Percentiles rank a stretch among this genome's conserved stretches.
Conservation (phyloP, 2,797 vertebrate species). For the Todus mexicanus region DNA sequence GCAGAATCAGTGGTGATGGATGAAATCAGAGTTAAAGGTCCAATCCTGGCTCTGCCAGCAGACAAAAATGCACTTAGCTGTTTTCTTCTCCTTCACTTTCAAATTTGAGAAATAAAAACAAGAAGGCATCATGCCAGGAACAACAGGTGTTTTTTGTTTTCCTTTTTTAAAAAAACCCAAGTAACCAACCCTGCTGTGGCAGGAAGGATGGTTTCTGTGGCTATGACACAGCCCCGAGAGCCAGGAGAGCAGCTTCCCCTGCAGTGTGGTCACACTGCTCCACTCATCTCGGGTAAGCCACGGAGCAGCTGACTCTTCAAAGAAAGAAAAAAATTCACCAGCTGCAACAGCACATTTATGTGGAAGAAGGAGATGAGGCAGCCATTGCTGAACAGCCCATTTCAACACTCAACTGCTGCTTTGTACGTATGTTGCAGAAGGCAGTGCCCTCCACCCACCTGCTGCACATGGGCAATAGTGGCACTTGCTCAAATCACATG, state of each 20-base stretch:
- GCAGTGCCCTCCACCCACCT: neutral
- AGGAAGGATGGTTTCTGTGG: neutral
- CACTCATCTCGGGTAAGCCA: neutral
- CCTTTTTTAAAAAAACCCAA: neutral
- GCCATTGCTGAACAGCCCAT: neutral
- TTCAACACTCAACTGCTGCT: neutral
- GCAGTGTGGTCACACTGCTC: neutral
- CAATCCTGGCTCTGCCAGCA: neutral
- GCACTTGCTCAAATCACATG: neutral
- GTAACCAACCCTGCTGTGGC: neutral
- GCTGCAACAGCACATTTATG: neutral
- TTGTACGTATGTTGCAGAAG: accelerated
- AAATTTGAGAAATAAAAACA: neutral
- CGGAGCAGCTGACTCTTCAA: neutral
- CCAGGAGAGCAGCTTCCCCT: neutral
- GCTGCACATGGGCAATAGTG: neutral
- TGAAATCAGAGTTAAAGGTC: neutral
- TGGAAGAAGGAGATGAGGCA: neutral
- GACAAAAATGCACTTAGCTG: neutral
- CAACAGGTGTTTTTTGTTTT: neutral
- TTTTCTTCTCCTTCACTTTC: neutral
- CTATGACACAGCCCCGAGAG: neutral
- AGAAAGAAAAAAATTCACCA: neutral
- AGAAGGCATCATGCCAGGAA: neutral
- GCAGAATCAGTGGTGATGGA: neutral